Evolutionary conservation across 2,797 vertebrate genomes (phyloP).

Genomic region (Chaunax sp.): DNA sequence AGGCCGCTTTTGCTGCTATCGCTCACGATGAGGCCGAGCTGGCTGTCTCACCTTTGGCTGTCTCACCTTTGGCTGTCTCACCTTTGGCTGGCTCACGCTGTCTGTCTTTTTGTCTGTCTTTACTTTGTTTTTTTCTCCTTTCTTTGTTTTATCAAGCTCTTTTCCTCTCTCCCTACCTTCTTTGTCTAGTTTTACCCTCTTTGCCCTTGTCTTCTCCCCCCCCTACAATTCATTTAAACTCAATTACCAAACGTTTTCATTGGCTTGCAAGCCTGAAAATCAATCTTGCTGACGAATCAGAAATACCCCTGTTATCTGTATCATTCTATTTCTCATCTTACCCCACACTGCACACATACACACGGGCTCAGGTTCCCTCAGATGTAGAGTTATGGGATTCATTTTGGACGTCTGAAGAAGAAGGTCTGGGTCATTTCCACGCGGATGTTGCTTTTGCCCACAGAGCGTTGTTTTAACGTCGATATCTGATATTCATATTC

Average conservation of each 20-base stretch:
- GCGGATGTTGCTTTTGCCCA: constrained; percentile 66
- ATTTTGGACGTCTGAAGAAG: constrained; percentile 55
- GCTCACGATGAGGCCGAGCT: constrained; percentile 42
- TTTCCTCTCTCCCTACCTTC: neutral
- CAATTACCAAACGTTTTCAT: constrained; percentile 43
- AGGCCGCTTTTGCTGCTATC: constrained; percentile 55
- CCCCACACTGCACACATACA: constrained; percentile 11
- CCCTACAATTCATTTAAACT: constrained; percentile 43
- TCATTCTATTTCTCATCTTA: constrained; percentile 34
- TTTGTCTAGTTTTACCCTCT: neutral
- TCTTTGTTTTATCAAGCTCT: neutral
- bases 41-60: neutral
- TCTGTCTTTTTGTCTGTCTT: constrained; percentile 3
- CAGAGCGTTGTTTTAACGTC: constrained; percentile 27
- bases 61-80: neutral
- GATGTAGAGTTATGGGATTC: constrained; percentile 57
- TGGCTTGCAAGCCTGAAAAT: constrained; percentile 36
- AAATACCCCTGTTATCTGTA: constrained; percentile 54
- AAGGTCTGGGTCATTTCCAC: constrained; percentile 73
- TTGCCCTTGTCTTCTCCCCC: neutral
- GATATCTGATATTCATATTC: constrained; percentile 68
- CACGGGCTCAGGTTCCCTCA: constrained; percentile 61
- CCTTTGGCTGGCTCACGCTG: neutral
- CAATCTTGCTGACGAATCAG: constrained; percentile 44
- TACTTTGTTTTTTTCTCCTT: neutral